These are phyloP conservation scores for Tiliacea citrago DNA, from an alignment of 2,888 invertebrate species.

Conservation along the genomic window DNA sequence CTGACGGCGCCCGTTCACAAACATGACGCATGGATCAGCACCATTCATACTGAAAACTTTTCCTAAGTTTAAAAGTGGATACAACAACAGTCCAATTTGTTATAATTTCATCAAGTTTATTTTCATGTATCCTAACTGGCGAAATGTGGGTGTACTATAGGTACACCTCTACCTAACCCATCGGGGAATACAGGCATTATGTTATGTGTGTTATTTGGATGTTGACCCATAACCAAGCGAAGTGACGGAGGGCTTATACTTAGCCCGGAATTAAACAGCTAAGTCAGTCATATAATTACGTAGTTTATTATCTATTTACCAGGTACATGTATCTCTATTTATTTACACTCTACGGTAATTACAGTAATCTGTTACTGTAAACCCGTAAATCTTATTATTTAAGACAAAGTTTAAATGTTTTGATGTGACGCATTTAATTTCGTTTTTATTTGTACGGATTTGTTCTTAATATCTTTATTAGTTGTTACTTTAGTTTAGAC, in stretches of 20 bases:
- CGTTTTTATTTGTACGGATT: conserved; percentile 17
- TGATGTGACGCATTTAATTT: conserved; percentile 21
- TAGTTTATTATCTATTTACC: conserved; percentile 14
- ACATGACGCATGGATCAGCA: too few relatives aligned
- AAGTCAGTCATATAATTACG: conserved; percentile 1
- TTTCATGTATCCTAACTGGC: background rate
- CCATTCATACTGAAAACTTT: too few relatives aligned
- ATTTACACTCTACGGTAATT: conserved; percentile 23
- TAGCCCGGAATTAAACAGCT: conserved; percentile 6
- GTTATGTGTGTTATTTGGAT: background rate
- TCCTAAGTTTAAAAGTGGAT: background rate
- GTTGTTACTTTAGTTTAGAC: background rate
- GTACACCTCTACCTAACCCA: too few relatives aligned
- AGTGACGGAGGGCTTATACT: background rate
- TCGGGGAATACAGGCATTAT: too few relatives aligned
- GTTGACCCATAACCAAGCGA: background rate
- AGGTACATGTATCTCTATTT: conserved; percentile 5
- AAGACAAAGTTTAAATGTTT: conserved; percentile 22
- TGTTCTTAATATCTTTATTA: conserved; percentile 9
- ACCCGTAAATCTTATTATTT: conserved; percentile 46
- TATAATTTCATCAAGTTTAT: background rate
- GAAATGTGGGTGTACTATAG: too few relatives aligned
- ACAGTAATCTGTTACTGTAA: conserved; percentile 43
- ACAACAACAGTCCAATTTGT: too few relatives aligned
- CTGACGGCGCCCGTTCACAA: too few relatives aligned